Conservation (phyloP, 1,140 invertebrate genomes). For the Lepidurus packardi region DNA sequence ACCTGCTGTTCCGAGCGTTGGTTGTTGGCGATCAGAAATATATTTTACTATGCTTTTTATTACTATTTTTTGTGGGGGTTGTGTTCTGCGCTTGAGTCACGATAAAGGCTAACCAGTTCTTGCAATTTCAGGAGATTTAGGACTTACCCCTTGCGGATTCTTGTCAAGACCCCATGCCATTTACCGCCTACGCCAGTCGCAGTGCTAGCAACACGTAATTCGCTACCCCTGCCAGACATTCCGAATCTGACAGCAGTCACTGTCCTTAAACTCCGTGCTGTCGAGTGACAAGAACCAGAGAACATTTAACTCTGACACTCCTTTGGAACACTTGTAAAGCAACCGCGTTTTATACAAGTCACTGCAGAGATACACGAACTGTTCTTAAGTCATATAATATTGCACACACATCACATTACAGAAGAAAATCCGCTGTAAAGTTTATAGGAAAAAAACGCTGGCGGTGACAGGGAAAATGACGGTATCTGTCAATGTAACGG, state of each 20-base stretch:
- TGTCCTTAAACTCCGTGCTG: background rate
- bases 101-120: no score
- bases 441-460: no score
- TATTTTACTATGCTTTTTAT: no score
- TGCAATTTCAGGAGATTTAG: no score
- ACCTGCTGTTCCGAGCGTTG: no score
- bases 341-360: background rate
- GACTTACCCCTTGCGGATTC: constrained; percentile 9
- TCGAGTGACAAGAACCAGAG: background rate
- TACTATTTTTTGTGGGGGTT: no score
- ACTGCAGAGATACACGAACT: background rate
- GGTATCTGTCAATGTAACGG: no score
- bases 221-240: background rate
- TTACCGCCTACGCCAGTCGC: constrained; percentile 7
- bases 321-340: constrained; percentile 9
- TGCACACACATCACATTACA: background rate
- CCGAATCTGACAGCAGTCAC: background rate
- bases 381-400: background rate
- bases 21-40: no score
- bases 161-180: constrained; percentile 9
- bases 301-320: background rate
- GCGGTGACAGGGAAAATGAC: no score
- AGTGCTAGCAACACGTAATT: background rate
- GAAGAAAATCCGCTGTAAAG: no score
- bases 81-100: no score